Evolutionary conservation across 2,797 vertebrate genomes (phyloP), one percentile per base, ranked within the genome.

Genomic region (Jordanella pulchra): DNA sequence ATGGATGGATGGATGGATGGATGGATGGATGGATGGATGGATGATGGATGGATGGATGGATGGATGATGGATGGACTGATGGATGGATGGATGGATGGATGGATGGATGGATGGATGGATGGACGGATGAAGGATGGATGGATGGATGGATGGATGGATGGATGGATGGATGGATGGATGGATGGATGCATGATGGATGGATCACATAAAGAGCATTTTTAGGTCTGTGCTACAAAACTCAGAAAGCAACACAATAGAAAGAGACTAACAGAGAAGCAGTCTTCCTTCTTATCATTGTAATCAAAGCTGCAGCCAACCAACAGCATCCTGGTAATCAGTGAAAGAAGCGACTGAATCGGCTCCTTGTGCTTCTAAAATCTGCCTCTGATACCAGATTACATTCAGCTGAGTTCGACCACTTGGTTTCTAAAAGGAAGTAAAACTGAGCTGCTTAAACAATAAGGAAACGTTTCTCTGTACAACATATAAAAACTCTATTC

Each of bases 271-370:
- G 47, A 30, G 58, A 5, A 54, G 25, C 35, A 0, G 42, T 23
- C 15, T 30, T 12, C 7, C 68, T 13, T 27, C 45, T 28, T 17
- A 42, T 48, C 56, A 42, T 28, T 18, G 25, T 58, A 42, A 61
- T 67, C 56, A 74, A n/a, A 53, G 47, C 72, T 53, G 23, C 56
- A 53, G 66, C 32, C 47, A 13, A 39, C 69, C 73, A 23, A 25
- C 17, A 35, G 35, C 27, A 64, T 60, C 15, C 15, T 23, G 10
- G 28, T 47, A 63, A 56, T 42, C 48, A 30, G 48, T 45, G 35
- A 67, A 45, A 44, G 54, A 23, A 17, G 21, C 35, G 64, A 35
- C 13, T 25, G 54, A 60, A 25, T 51, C 42, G 50, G n/a, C 45
- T 25, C 54, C 10, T 39, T 28, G 9, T 15, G 48, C 39, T 53